phyloP scores from a whole-genome alignment of 2,888 invertebrate species.

The Ichneumon xanthorius region DNA sequence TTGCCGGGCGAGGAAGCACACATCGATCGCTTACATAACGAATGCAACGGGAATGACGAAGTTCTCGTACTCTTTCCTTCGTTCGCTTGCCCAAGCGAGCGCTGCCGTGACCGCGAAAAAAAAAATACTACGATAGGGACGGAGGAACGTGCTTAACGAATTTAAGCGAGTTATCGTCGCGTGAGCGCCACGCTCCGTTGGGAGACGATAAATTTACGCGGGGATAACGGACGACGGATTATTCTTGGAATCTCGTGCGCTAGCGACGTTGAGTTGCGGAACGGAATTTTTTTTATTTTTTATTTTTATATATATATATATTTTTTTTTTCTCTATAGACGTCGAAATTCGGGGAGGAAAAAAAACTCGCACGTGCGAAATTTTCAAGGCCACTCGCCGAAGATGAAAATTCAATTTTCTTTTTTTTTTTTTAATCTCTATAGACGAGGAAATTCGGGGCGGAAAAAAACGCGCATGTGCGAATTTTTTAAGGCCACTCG shows the following conservation, averaged over 20 bases:
- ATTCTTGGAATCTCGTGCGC: not conserved
- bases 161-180: not conserved
- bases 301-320: no score
- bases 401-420: no score
- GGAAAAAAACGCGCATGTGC: no score
- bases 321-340: no score
- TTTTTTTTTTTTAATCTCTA: no score
- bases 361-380: no score
- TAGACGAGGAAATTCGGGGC: no score
- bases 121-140: no score
- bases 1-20: not conserved
- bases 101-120: no score
- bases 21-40: conserved; percentile 28
- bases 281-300: not conserved
- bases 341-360: no score
- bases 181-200: not conserved
- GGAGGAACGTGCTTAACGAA: not conserved
- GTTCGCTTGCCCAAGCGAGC: not conserved
- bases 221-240: not conserved
- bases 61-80: not conserved
- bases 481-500: no score
- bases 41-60: conserved; percentile 1
- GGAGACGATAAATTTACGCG: not conserved
- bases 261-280: not conserved
- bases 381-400: no score